Conservation (phyloP, 2,113 vertebrate species). For the Eudorcas thomsonii region DNA sequence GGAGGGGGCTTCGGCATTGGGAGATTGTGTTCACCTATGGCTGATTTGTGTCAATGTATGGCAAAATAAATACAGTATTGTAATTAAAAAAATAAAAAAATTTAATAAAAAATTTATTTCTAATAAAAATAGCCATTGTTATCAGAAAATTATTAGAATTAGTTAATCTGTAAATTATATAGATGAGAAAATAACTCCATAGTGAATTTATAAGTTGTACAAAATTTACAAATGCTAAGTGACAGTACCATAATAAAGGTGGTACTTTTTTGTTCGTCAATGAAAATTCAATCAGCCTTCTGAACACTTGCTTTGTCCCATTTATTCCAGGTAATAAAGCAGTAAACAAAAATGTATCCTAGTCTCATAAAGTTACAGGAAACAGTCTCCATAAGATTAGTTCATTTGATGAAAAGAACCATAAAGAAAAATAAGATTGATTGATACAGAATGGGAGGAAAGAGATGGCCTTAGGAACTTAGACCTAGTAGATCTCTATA, state of each 20-base stretch:
- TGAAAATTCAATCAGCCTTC: neutral
- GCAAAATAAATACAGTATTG: too few species aligned
- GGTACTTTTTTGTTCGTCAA: neutral
- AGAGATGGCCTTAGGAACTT: neutral
- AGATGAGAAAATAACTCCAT: neutral
- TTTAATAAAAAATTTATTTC: too few species aligned
- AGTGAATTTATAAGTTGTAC: neutral
- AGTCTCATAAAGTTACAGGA: too few species aligned
- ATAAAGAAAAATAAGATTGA: neutral
- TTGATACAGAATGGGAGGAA: neutral
- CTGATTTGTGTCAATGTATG: too few species aligned
- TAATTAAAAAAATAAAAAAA: too few species aligned
- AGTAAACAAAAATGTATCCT: neutral
- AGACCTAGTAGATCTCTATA: too few species aligned
- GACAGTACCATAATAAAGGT: neutral
- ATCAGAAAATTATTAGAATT: neutral
- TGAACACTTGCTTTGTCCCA: neutral
- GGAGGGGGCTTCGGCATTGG: too few species aligned
- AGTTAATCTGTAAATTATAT: neutral
- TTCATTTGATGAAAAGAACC: neutral
- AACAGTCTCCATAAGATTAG: too few species aligned
- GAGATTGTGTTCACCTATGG: too few species aligned
- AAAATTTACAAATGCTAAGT: neutral
- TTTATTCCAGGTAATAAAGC: neutral
- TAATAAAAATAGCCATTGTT: neutral